Evolutionary conservation across 1,140 invertebrate species (phyloP), one percentile per base, ranked within the genome.

Genomic region (Himalopsyche phryganea): DNA sequence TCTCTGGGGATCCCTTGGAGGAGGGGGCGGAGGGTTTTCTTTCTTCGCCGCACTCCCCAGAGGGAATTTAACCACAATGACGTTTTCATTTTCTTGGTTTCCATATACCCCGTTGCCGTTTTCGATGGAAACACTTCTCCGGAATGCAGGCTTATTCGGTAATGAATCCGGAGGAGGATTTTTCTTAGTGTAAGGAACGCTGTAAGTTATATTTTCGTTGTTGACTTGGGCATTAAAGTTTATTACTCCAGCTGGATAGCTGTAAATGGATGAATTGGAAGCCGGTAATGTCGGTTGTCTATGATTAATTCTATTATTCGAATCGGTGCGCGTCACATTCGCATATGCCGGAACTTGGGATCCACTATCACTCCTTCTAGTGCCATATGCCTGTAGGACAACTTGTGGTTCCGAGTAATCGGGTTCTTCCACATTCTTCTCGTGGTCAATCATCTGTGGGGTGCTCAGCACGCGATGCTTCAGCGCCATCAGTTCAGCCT

Each of bases 1-100:
- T 65, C 84, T 70, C 60, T 83, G 79, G 15, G 84, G 85, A 71
- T 87, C 85, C 63, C 85, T 71, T 19, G 87, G 87, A 1, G 87
- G 86, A 0, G 86, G 87, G 9, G 84, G 83, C 32, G 78, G 65
- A 52, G 68, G 70, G 59, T 76, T 76, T 60, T 69, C 70, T 49
- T 70, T 69, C 60, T 71, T 72, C 9, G 69, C 17, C 11, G 75
- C 71, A 65, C 73, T 78, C 51, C 75, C 76, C 40, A 78, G 65
- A 18, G 74, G 76, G 70, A 78, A 77, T 63, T 78, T 78, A 17
- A 78, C 71, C 46, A 71, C 76, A 69, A 78, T 73, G 11, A 78
- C 68, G 58, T 68, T 73, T 38, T 76, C 74, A 32, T 69, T 67
- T 60, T 66, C 74, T 33, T 53, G 38, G 38, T 58, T 63, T 14